phyloP scores from a whole-genome alignment of 1,140 invertebrate species.

The Ylistrum balloti region DNA sequence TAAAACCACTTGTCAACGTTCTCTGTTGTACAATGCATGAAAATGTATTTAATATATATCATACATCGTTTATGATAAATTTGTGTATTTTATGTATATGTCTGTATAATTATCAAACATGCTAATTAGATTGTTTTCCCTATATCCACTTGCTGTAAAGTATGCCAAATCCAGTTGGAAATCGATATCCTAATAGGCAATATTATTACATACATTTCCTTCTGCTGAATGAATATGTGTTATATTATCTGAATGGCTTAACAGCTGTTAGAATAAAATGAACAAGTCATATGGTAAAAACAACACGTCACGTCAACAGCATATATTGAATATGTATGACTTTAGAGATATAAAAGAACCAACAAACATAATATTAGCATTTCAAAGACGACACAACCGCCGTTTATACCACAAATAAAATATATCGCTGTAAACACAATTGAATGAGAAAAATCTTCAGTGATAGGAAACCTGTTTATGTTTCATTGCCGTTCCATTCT shows the following conservation, averaged over 20 bases:
- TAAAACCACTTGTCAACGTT: too few relatives aligned
- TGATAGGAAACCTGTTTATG: not conserved
- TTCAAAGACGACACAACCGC: not conserved
- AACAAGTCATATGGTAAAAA: not conserved
- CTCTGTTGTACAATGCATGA: too few relatives aligned
- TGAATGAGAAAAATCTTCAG: not conserved
- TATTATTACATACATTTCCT: too few relatives aligned
- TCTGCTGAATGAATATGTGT: not conserved
- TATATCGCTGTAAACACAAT: slow-evolving; percentile 14
- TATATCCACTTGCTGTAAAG: too few relatives aligned
- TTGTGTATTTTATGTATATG: too few relatives aligned
- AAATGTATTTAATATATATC: too few relatives aligned
- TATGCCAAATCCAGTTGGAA: too few relatives aligned
- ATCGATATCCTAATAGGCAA: too few relatives aligned
- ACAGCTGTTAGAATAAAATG: slow-evolving; percentile 6
- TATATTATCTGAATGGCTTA: not conserved
- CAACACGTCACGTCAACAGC: not conserved
- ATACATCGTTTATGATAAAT: too few relatives aligned
- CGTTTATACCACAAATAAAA: not conserved
- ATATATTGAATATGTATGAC: not conserved
- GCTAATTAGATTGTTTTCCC: too few relatives aligned
- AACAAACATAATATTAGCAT: not conserved
- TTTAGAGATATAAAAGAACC: not conserved
- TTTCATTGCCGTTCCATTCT: not conserved
- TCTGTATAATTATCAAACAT: too few relatives aligned